Evolutionary conservation across 1,140 invertebrate species (phyloP).

Genomic region (Diabrotica virgifera): DNA sequence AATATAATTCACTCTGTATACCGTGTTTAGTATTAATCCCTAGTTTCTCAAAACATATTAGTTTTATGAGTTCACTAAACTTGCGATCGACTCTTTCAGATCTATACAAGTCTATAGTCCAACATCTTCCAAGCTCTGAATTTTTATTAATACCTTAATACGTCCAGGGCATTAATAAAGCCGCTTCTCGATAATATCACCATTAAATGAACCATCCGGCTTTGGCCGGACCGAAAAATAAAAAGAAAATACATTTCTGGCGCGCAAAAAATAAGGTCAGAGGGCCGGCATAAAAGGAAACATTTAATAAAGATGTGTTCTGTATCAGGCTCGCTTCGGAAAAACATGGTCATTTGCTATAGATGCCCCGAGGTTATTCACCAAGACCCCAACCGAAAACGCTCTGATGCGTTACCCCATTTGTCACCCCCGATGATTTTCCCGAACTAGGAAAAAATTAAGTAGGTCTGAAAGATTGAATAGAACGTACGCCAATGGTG

Average conservation of each 20-base stretch:
- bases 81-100: too few relatives aligned
- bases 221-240: neutral
- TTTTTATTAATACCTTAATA: too few relatives aligned
- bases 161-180: too few relatives aligned
- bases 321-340: neutral
- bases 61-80: too few relatives aligned
- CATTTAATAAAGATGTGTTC: slow-evolving; percentile 3
- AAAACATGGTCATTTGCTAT: slow-evolving; percentile 2
- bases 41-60: too few relatives aligned
- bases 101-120: too few relatives aligned
- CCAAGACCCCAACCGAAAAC: neutral
- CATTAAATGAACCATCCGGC: too few relatives aligned
- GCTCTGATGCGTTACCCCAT: neutral
- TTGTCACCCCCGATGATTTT: slow-evolving; percentile 1
- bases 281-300: neutral
- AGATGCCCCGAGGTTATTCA: neutral
- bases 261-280: neutral
- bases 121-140: too few relatives aligned
- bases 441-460: neutral
- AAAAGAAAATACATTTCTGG: neutral
- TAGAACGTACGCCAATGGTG: neutral
- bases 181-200: too few relatives aligned
- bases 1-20: too few relatives aligned
- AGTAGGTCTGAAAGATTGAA: neutral
- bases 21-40: too few relatives aligned